Base-by-base conservation (phyloP, 2,888 invertebrate species). In the Drosophila mercatorum region DNA sequence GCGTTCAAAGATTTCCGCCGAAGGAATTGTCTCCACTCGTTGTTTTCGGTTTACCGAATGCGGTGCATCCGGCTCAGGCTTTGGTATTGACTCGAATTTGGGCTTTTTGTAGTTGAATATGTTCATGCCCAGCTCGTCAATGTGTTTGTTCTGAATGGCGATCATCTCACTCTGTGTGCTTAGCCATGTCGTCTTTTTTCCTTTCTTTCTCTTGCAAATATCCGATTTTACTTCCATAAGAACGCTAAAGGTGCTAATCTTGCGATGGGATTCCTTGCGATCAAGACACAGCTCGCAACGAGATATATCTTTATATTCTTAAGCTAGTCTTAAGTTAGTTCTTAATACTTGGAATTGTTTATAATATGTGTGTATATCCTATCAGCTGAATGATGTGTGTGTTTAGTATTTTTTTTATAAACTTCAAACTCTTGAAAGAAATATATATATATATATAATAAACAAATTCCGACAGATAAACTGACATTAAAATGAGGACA, bases 61-160 rank as follows among this genome's bases (percentile, higher is more conserved):
- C 11, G 3, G 2, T 34, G 22, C 3, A 5, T 4, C 10, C 0
- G n/a, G 44, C 0, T 12, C 6, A 11, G n/a, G 5, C 11, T 10
- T 5, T 5, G 5, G 1, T 1, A 6, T 11, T 3, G 14, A 14
- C 5, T 8, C 14, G 3, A 52, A 52, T 7, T 38, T 38, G 8
- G 63, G 63, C 1, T 47, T 0, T 7, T 2, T 5, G 12, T 58
- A 63, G 8, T 63, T 58, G 7, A 0, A n/a, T n/a, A 63, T n/a
- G n/a, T 63, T 47, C 1, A 63, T 63, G 31, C 63, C 63, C 31
- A 63, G 8, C 2, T 31, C 31, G 2, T 46, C 47, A 11, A 63
- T 58, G 17, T 63, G 22, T 8, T 63, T 63, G 59, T 63, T 63
- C n/a, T 63, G 63, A 10, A 63, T 5, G 22, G 40, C 46, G n/a